Conservation (phyloP, 2,113 vertebrate genomes). For the Bombycilla garrulus region DNA sequence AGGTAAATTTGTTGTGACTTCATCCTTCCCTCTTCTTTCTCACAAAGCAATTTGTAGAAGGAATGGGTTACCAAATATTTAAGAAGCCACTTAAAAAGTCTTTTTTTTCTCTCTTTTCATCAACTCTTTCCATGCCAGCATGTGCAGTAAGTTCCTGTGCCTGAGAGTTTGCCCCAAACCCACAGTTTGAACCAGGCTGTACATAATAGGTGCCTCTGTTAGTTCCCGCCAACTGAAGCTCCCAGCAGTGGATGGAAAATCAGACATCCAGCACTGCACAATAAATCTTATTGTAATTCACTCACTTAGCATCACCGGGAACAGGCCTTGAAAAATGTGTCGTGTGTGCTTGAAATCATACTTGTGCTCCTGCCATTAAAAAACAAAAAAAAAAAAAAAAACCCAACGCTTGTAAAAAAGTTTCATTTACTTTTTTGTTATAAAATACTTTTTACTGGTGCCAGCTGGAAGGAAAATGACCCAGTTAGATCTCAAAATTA, state of each 20-base stretch:
- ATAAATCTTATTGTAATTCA: conserved; percentile 84
- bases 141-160: conserved; percentile 68
- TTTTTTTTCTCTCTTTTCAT: conserved; percentile 60
- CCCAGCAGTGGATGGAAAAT: conserved; percentile 81
- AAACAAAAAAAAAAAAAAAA: not conserved
- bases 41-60: not conserved
- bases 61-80: conserved; percentile 25
- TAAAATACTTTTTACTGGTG: conserved; percentile 71
- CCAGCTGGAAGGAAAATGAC: conserved; percentile 76
- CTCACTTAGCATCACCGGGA: conserved; percentile 69
- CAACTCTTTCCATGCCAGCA: conserved; percentile 61
- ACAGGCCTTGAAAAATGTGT: conserved; percentile 69
- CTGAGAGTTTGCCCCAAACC: conserved; percentile 64
- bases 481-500: conserved; percentile 80
- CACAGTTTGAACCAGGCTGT: conserved; percentile 69
- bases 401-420: conserved; percentile 8
- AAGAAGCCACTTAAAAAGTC: conserved; percentile 46
- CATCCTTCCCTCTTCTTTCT: not conserved
- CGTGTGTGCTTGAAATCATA: conserved; percentile 70
- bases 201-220: conserved; percentile 76
- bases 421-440: conserved; percentile 79
- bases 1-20: conserved; percentile 21
- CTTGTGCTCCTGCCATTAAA: conserved; percentile 73
- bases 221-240: conserved; percentile 71
- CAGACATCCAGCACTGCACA: conserved; percentile 75